Conservation (phyloP, 2,113 vertebrate genomes). For the Promerops cafer region DNA sequence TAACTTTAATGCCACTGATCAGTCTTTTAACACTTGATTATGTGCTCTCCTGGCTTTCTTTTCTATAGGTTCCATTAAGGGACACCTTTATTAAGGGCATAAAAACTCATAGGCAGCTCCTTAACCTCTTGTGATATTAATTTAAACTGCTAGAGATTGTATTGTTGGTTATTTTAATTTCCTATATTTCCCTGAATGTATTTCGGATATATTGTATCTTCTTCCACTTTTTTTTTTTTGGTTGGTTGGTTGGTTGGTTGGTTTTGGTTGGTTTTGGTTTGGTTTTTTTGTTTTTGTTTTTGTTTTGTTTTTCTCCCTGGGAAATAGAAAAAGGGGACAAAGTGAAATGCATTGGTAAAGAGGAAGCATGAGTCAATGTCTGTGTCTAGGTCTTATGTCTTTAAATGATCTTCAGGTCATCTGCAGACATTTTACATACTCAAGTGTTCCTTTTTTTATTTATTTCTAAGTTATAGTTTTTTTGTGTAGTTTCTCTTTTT, state of each 20-base stretch:
- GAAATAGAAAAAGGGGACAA: background rate
- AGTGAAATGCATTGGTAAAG: background rate
- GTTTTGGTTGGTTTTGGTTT: too few relatives aligned
- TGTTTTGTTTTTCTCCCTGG: background rate
- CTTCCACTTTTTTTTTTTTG: background rate
- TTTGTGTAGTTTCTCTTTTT: background rate
- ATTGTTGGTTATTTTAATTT: background rate
- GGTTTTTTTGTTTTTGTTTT: too few relatives aligned
- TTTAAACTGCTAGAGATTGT: background rate
- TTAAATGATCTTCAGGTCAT: background rate
- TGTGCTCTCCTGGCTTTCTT: background rate
- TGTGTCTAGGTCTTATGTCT: background rate
- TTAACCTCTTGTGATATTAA: background rate
- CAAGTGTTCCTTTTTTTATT: background rate
- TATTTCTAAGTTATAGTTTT: background rate
- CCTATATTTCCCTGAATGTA: background rate
- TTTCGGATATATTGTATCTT: background rate
- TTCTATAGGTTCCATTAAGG: background rate
- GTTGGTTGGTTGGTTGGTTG: too few relatives aligned
- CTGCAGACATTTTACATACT: background rate
- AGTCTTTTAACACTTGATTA: background rate
- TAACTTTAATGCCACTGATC: background rate
- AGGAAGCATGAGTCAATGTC: background rate
- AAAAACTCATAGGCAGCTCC: background rate
- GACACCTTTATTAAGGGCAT: background rate